Base-by-base conservation (phyloP, 1,140 invertebrate genomes). In the Oedothorax gibbosus region DNA sequence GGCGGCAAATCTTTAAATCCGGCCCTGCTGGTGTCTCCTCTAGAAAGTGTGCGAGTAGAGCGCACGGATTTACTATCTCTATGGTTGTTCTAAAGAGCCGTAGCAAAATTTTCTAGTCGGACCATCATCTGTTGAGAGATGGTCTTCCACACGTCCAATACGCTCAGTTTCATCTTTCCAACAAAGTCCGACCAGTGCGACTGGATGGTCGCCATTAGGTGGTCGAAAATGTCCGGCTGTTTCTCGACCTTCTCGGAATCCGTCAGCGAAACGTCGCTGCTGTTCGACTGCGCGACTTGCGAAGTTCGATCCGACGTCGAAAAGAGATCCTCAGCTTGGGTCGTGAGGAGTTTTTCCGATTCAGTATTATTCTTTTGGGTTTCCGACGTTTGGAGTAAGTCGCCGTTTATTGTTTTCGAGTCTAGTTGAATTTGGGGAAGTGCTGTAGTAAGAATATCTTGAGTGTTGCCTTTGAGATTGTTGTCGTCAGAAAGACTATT, bases 101-200 rank as follows among this genome's bases (percentile, higher is more conserved):
- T 21, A 0, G 83, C 83, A 78, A 85, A 85, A 15, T 8, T 78
- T 78, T 85, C 83, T 7, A 85, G 20, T 71, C 83, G 68, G 0
- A 77, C 83, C 83, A 85, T 85, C 65, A 85, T 71, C 53, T 85
- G 83, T 10, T 85, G 64, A 11, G 83, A 85, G 18, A 85, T 85
- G 2, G 83, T 77, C 50, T 85, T 85, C 83, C 83, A 85, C 51
- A 85, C 83, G 14, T 85, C 83, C 15, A 85, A 11, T 0, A 85
- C 83, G 62, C 83, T 85, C 18, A 85, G 66, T 72, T 85, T 85
- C 83, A 85, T 71, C n/a, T 85, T 85, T 1, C 73, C 73, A 0
- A 85, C 83, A 53, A 85, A 85, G 9, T 85, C 83, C 14, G 71
- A 51, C 83, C 83, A 85, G 14, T 78, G 73, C 20, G 18, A 54